Base-by-base conservation (phyloP, 2,888 invertebrate species). In the Furcula furcula region DNA sequence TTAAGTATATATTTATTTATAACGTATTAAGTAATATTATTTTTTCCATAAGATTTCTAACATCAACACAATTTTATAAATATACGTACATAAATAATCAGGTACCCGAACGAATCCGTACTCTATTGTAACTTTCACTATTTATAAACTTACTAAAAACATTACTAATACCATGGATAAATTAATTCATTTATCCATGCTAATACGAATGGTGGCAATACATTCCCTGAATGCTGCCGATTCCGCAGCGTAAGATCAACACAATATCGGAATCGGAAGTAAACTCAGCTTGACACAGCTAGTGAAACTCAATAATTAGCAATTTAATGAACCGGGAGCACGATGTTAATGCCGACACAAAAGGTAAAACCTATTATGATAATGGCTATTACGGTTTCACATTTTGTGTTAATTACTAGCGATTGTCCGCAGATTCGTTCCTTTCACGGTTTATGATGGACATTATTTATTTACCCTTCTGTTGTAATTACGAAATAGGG, bases 291-390 rank as follows among this genome's bases (percentile, higher is more conserved):
- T 27, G 27, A 26, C 29, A 28, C 28, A 31, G 14, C 23, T 21
- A 44, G 15, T 39, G 29, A 36, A 38, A 33, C 34, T 20, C 31
- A 7, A 31, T 46, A 31, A 35, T 36, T 37, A 30, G 15, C 25
- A 6, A 27, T 15, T 39, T 31, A 36, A 36, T 15, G 35, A 36
- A 23, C 25, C 31, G 29, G 34, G 22, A n/a, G 31, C 42, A 31
- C 10, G 14, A 19, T 26, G 37, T 27, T 42, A 43, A 46, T 33
- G 22, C 32, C 18, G 29, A 37, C 25, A 34, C 34, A 43, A 47
- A 43, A 52, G 47, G 36, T 26, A 23, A 29, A 29, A 19, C 20
- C 28, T 36, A 38, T 47, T 47, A 51, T 35, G 29, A 12, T 34
- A 40, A 37, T 36, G 21, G 22, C 20, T 36, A 29, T 40, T 34